Percentiles rank a stretch among this genome's conserved stretches.
Evolutionary conservation across 2,888 invertebrate species (phyloP).

Genomic region (Dione juno): DNA sequence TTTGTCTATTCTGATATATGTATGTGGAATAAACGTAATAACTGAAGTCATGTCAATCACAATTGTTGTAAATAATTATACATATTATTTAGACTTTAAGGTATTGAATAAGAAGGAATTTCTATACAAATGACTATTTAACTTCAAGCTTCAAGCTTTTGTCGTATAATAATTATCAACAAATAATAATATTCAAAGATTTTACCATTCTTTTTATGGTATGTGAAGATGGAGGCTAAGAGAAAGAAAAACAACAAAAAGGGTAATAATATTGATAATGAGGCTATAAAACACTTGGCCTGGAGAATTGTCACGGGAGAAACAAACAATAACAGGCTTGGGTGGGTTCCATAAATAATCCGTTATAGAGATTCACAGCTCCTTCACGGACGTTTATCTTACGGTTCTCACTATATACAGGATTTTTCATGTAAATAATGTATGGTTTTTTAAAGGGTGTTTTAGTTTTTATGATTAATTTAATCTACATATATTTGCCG

Average conservation of each 20-base stretch:
- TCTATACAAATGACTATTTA: too few relatives aligned
- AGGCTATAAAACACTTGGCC: conserved; percentile 28
- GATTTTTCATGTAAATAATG: conserved; percentile 9
- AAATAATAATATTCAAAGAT: too few relatives aligned
- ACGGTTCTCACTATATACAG: neutral
- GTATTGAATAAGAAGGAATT: too few relatives aligned
- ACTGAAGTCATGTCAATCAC: too few relatives aligned
- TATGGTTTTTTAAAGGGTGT: neutral
- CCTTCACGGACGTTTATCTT: conserved; percentile 22
- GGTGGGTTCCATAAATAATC: conserved; percentile 20
- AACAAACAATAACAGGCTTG: conserved; percentile 23
- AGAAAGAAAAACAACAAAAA: neutral
- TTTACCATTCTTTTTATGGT: too few relatives aligned
- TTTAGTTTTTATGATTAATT: neutral
- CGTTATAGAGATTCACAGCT: conserved; percentile 25
- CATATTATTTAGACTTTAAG: too few relatives aligned
- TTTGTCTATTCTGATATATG: too few relatives aligned
- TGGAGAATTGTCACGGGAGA: conserved; percentile 23
- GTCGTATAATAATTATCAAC: too few relatives aligned
- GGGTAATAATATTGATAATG: conserved; percentile 4
- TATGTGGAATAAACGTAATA: too few relatives aligned
- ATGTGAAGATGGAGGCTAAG: neutral
- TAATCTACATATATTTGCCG: too few relatives aligned
- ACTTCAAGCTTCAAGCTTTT: too few relatives aligned
- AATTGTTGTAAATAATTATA: too few relatives aligned